Conservation (phyloP, 1,140 invertebrate genomes). For the Platorchestia sp. region DNA sequence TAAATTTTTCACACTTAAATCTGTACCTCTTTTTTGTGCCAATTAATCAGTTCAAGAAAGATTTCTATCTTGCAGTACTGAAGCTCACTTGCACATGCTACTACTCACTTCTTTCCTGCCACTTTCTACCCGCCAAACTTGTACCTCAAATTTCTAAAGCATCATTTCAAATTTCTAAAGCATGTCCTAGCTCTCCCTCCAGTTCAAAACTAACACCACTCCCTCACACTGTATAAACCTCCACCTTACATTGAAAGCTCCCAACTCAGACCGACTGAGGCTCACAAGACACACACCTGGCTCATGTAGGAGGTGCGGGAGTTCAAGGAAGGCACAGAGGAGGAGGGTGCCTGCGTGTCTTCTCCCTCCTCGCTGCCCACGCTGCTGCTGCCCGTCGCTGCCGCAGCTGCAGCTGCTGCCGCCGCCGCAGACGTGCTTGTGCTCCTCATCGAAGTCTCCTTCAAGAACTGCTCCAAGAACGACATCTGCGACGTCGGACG, state of each 20-base stretch:
- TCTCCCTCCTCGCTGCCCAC: slow-evolving; percentile 77
- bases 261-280: neutral
- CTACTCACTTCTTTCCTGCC: neutral
- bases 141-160: neutral
- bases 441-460: slow-evolving; percentile 76
- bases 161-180: neutral
- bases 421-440: slow-evolving; percentile 61
- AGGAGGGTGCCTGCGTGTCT: slow-evolving; percentile 82
- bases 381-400: slow-evolving; percentile 5
- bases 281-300: slow-evolving; percentile 58
- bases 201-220: too few relatives aligned
- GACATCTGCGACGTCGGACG: slow-evolving; percentile 87
- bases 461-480: slow-evolving; percentile 89
- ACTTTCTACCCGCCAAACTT: neutral
- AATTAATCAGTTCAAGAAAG: neutral
- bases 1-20: too few relatives aligned
- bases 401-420: neutral
- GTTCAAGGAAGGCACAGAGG: slow-evolving; percentile 76
- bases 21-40: too few relatives aligned
- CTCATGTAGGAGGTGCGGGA: slow-evolving; percentile 65
- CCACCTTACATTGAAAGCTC: neutral
- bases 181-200: too few relatives aligned
- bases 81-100: neutral
- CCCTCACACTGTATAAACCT: too few relatives aligned
- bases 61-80: neutral